Base-by-base conservation (phyloP, 2,888 invertebrate genomes). In the Byasa hedistus region DNA sequence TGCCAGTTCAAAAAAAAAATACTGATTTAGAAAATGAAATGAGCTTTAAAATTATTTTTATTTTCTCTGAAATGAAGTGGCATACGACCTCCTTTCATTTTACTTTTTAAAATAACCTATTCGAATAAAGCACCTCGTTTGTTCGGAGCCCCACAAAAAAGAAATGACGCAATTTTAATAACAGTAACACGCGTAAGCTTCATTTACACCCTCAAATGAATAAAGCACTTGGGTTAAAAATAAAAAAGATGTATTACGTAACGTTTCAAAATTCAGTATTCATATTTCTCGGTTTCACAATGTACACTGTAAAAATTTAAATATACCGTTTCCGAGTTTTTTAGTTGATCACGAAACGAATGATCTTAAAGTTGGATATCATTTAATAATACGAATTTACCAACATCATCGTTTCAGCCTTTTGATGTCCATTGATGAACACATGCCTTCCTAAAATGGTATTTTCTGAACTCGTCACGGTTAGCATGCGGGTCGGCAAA, bases 161-260 rank as follows among this genome's bases (percentile, higher is more conserved):
- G 48, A 19, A 48, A 48, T 48, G 48, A 48, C 48, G 48, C 48
- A 48, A 48, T 48, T 48, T 48, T 48, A 48, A 48, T 48, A 48
- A 48, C 48, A 48, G 48, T 54, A 52, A 61, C 61, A 61, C 61
- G 54, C 36, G 54, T 61, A 61, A 61, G 61, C 61, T 61, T 61
- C 61, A 61, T 61, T 61, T 61, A 55, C 36, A 54, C 54, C 54
- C 54, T 39, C 61, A 61, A 61, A 61, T 61, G 54, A 61, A 61
- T 55, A 61, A 61, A 61, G 61, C 54, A 61, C 61, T 61, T 55
- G 22, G 39, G 61, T 39, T 23, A 52, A 55, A 61, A 32, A 44
- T 19, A 52, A 54, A 54, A 61, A 61, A 61, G 55, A 55, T 61
- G 55, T 61, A 54, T 48, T 36, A 54, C 36, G 4, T 36, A 21